A percentile compares a stretch with the other conserved stretches of the same genome.
Evolutionary conservation across 2,888 invertebrate species (phyloP).

Genomic region (Scaptomyza flava): DNA sequence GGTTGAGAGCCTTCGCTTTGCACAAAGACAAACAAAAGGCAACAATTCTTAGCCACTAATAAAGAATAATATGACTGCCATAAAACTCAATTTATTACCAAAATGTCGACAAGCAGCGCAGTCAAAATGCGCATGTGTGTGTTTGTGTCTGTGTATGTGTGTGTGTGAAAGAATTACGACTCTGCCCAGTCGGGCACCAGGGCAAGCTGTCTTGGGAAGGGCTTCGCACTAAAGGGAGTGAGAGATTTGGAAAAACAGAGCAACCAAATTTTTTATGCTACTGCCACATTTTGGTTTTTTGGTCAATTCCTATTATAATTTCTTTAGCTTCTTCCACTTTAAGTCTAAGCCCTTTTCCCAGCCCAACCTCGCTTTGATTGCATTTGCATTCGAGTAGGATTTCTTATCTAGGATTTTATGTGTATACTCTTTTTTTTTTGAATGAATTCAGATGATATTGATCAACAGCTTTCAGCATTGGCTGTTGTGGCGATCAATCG

Average conservation of each 20-base stretch:
- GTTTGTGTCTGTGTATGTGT: constrained; percentile 29
- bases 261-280: constrained; percentile 65
- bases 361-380: constrained; percentile 55
- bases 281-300: constrained; percentile 55
- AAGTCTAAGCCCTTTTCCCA: constrained; percentile 50
- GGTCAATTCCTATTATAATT: constrained; percentile 67
- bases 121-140: constrained; percentile 15
- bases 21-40: constrained; percentile 78
- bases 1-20: constrained; percentile 61
- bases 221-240: constrained; percentile 33
- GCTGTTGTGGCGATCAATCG: too few species aligned
- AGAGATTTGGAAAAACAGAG: constrained; percentile 43
- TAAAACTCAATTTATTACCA: constrained; percentile 79
- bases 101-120: constrained; percentile 75
- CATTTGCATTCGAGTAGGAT: constrained; percentile 44
- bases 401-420: constrained; percentile 3
- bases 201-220: constrained; percentile 31
- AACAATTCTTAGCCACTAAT: constrained; percentile 79
- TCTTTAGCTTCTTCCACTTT: constrained; percentile 49
- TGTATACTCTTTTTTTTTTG: constrained; percentile 10
- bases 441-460: too few species aligned
- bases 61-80: constrained; percentile 79
- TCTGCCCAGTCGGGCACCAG: constrained; percentile 56
- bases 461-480: too few species aligned
- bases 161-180: constrained; percentile 67